Evolutionary conservation across 2,113 vertebrate species (phyloP).

Genomic region (Seriola dumerili): DNA sequence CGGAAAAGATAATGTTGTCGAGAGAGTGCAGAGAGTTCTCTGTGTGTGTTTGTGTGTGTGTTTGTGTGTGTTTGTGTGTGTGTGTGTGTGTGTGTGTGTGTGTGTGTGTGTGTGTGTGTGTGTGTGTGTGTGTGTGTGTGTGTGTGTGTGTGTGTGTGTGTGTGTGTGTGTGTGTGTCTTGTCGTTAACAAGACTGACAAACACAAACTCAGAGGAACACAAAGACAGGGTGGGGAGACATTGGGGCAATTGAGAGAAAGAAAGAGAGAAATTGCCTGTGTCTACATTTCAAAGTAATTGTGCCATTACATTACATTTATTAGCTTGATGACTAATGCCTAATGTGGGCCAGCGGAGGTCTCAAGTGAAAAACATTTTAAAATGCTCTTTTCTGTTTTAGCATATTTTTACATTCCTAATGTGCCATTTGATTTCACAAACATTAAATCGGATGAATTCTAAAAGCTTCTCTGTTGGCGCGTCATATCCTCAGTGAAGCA

Average conservation of each 20-base stretch:
- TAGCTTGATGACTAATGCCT: constrained; percentile 60
- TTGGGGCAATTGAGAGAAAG: constrained; percentile 47
- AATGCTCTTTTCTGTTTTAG: constrained; percentile 31
- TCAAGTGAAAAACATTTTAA: constrained; percentile 38
- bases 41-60: constrained; percentile 16
- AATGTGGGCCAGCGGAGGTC: constrained; percentile 37
- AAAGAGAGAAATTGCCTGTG: constrained; percentile 40
- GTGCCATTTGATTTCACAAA: constrained; percentile 50
- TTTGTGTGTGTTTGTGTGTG: no score
- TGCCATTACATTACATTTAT: constrained; percentile 67
- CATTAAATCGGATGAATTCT: constrained; percentile 15
- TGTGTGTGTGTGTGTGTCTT: constrained; percentile 45
- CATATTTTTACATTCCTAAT: constrained; percentile 44
- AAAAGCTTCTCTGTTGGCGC: not conserved
- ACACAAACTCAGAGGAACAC: constrained; percentile 72
- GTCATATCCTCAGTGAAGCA: not conserved
- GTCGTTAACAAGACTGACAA: constrained; percentile 74
- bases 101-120: constrained; percentile 42
- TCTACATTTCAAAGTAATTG: constrained; percentile 62
- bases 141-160: constrained; percentile 34
- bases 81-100: constrained; percentile 36
- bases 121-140: constrained; percentile 46
- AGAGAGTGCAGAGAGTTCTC: constrained; percentile 69
- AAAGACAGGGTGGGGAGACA: constrained; percentile 54
- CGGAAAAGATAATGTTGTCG: constrained; percentile 83